phyloP scores from a whole-genome alignment of 2,888 invertebrate genomes.

The Keiferia lycopersicella region DNA sequence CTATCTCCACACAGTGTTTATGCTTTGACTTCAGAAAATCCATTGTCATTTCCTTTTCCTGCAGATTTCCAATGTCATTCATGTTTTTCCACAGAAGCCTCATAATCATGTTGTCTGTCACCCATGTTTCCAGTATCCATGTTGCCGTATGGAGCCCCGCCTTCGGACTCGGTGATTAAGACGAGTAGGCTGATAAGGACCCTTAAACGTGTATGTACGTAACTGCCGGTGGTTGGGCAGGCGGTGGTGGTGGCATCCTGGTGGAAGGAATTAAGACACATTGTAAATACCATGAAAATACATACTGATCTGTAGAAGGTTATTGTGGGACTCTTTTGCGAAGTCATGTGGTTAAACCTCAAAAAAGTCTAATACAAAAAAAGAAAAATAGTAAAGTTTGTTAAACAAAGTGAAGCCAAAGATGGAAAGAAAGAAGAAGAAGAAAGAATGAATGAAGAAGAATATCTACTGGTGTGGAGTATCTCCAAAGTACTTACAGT shows the following conservation, averaged over 20 bases:
- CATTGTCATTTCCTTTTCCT: background rate
- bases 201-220: conserved; percentile 78
- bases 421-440: too few species aligned
- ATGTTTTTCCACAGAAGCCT: background rate
- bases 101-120: conserved; percentile 29
- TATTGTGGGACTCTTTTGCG: too few species aligned
- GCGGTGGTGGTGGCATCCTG: background rate
- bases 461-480: too few species aligned
- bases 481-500: too few species aligned
- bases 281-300: too few species aligned
- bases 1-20: background rate
- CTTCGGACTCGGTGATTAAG: conserved; percentile 57
- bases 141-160: conserved; percentile 54
- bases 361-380: too few species aligned
- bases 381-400: background rate
- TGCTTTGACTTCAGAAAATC: background rate
- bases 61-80: background rate
- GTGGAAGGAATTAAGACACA: background rate
- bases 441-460: too few species aligned
- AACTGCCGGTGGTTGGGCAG: conserved; percentile 32
- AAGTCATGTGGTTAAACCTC: too few species aligned
- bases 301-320: too few species aligned
- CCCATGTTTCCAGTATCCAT: conserved; percentile 62
- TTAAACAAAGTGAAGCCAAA: too few species aligned
- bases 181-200: conserved; percentile 66